These are phyloP conservation scores for Pseudoatta argentina DNA, from an alignment of 1,140 invertebrate genomes.

Conservation along the genomic window DNA sequence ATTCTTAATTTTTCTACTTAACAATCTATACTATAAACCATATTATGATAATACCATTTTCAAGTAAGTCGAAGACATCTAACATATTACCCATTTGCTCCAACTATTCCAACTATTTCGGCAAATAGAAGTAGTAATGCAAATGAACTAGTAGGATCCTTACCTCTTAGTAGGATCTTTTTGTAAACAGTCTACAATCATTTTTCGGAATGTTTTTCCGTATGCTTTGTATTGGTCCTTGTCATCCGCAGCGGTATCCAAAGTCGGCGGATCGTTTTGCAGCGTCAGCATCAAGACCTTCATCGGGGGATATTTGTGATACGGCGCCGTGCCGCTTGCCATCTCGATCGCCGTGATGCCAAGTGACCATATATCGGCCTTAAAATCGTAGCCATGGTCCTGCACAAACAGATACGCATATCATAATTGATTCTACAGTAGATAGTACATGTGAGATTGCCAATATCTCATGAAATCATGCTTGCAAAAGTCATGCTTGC, in stretches of 20 bases:
- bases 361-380: slow-evolving; percentile 99
- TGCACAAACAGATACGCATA: slow-evolving; percentile 83
- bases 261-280: slow-evolving; percentile 98
- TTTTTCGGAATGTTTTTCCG: slow-evolving; percentile 98
- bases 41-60: background rate
- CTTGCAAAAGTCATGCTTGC: slow-evolving; percentile 51
- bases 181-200: slow-evolving; percentile 97
- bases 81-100: background rate
- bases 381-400: slow-evolving; percentile 99
- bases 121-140: background rate
- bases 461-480: slow-evolving; percentile 58
- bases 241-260: slow-evolving; percentile 98
- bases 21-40: background rate
- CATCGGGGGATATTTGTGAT: slow-evolving; percentile 99
- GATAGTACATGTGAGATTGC: background rate
- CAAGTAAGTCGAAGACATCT: background rate
- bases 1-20: slow-evolving; percentile 12
- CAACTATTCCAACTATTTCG: background rate
- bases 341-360: slow-evolving; percentile 99
- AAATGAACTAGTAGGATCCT: background rate
- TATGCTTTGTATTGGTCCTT: slow-evolving; percentile 99
- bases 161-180: slow-evolving; percentile 96
- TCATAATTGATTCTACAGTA: slow-evolving; percentile 72
- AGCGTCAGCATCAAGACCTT: slow-evolving; percentile 99
- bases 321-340: slow-evolving; percentile 99